phyloP scores from a whole-genome alignment of 1,140 invertebrate species.

The Geopemphigus sp. region DNA sequence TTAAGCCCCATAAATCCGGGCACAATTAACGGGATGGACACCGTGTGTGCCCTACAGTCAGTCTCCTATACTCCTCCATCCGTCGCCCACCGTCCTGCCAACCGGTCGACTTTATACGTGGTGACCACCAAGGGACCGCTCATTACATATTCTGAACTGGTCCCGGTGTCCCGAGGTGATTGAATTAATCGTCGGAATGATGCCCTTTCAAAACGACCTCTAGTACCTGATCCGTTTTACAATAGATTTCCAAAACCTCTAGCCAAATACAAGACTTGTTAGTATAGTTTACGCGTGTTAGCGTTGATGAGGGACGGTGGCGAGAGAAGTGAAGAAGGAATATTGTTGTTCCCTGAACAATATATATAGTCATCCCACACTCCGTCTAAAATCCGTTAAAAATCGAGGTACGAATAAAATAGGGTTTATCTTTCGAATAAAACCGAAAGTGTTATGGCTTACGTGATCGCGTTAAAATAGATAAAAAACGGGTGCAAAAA shows the following conservation, averaged over 20 bases:
- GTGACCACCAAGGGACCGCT: not conserved
- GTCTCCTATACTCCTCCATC: not conserved
- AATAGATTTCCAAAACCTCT: constrained; percentile 23
- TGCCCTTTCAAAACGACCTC: constrained; percentile 42
- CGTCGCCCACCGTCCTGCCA: too few species aligned
- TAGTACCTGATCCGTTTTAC: constrained; percentile 31
- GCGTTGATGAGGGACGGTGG: not conserved
- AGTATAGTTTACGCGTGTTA: not conserved
- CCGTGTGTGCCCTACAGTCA: not conserved
- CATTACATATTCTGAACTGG: constrained; percentile 42
- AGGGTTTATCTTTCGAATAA: too few species aligned
- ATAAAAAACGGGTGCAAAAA: too few species aligned
- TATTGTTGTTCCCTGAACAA: too few species aligned
- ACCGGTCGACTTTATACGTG: not conserved
- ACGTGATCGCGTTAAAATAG: too few species aligned
- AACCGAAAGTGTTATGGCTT: too few species aligned
- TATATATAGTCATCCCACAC: too few species aligned
- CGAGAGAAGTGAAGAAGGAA: not conserved
- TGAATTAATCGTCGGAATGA: constrained; percentile 39
- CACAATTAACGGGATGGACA: constrained; percentile 46
- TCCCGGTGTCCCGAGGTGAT: constrained; percentile 18
- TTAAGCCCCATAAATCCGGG: constrained; percentile 43
- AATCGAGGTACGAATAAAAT: too few species aligned
- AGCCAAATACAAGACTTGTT: not conserved
- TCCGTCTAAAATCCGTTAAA: too few species aligned